Conservation (phyloP, 2,113 vertebrate species). For the Crotalus helleri region DNA sequence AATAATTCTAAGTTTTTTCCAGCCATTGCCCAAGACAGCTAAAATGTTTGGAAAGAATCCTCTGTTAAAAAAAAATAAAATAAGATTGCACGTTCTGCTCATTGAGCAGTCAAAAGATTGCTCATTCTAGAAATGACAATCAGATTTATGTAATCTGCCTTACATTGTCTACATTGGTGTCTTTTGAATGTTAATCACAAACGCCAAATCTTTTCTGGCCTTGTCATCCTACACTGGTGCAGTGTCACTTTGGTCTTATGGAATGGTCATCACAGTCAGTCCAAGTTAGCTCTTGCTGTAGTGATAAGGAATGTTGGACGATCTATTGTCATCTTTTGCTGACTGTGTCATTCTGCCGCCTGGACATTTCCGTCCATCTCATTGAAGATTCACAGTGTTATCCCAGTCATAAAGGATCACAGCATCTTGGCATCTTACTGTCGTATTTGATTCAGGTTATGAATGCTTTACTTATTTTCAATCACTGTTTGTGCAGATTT, state of each 20-base stretch:
- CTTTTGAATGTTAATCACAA: conserved; percentile 33
- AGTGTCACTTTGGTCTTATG: conserved; percentile 33
- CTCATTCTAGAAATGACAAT: conserved; percentile 18
- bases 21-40: neutral
- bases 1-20: neutral
- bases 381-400: conserved; percentile 53
- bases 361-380: conserved; percentile 51
- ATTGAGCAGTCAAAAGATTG: neutral
- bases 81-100: conserved; percentile 1
- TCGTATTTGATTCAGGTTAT: conserved; percentile 61
- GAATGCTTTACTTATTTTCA: conserved; percentile 9
- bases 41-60: rapidly evolving
- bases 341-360: conserved; percentile 51
- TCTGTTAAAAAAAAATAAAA: neutral
- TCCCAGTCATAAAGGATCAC: conserved; percentile 58
- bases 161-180: conserved; percentile 31
- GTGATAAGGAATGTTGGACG: conserved; percentile 26
- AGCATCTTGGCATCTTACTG: conserved; percentile 51
- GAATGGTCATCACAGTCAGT: conserved; percentile 46
- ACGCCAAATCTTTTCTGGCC: conserved; percentile 48
- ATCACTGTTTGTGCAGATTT: conserved; percentile 43
- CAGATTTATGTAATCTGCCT: conserved; percentile 46
- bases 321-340: conserved; percentile 40
- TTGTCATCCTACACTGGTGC: neutral
- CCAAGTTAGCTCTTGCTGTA: neutral